Conservation (phyloP, 2,797 vertebrate species). For the Nothura maculosa region DNA sequence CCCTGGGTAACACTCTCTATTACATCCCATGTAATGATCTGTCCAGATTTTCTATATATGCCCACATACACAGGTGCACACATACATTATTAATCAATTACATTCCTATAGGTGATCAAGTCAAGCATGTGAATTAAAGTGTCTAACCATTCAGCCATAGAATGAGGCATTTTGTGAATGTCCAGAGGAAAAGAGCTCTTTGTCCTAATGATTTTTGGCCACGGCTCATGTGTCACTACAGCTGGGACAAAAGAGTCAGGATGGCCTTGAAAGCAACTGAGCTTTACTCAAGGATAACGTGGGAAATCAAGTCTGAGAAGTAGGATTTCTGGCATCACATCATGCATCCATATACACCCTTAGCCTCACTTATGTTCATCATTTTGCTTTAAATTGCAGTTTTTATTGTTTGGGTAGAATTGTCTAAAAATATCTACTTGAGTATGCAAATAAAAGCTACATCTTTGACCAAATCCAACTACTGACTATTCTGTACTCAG, state of each 20-base stretch:
- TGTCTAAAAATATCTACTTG: background rate
- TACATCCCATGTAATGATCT: background rate
- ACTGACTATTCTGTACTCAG: background rate
- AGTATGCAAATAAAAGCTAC: background rate
- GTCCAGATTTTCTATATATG: background rate
- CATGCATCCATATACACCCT: background rate
- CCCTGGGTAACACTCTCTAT: background rate
- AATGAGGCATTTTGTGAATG: background rate
- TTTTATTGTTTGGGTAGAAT: background rate
- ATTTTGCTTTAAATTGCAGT: background rate
- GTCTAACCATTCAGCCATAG: background rate
- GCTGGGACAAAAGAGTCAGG: background rate
- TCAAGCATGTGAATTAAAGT: background rate
- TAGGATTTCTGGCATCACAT: background rate
- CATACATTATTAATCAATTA: background rate
- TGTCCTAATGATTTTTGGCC: background rate
- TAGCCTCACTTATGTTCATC: accelerated
- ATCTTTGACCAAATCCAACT: background rate
- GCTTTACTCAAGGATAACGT: background rate
- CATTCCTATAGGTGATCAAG: background rate
- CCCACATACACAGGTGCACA: background rate
- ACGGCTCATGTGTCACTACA: accelerated
- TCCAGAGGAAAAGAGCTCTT: background rate
- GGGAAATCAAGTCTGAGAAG: background rate
- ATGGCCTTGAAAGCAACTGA: background rate